Base-by-base conservation (phyloP, 2,797 vertebrate genomes). In the Amblyopsis hoosieri region DNA sequence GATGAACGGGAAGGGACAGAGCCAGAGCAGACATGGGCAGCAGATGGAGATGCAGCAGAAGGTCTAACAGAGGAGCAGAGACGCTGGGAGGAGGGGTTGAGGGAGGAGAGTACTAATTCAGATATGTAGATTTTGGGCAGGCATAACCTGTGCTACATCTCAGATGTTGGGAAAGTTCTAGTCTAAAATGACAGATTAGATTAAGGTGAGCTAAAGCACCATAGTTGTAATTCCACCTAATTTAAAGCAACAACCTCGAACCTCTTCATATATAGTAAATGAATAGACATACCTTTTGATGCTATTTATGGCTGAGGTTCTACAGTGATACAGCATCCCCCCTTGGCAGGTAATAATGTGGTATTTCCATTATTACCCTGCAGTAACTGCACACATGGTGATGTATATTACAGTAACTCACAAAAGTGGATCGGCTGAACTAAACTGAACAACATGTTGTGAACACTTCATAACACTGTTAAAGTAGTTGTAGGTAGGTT, bases 1-100 rank as follows among this genome's bases (percentile, higher is more conserved):
- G 88, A 91, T 98, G 81, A 97, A 97, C 0, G 96, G 95, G 23
- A 96, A 95, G 74, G 91, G 93, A 64, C 94, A 93, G 57, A 79
- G 70, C 71, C 86, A 78, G 74, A 88, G 81, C 54, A 91, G 90
- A 66, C 94, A 94, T 47, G 92, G 90, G 52, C 96, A 98, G 85
- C 95, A 97, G 72, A 98, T 99, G 0, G 97, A 99, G 91, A 97
- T 99, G 93, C 95, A 93, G 71, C 93, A 98, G 82, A 99, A 97
- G 76, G 94, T 98, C 79, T 99, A 95, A 89, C 59, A 51, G 49
- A 66, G 7, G n/a, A 49, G 45, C 45, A 37, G 29, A 46, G 51
- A 13, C 3, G 19, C 11, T 33, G 74, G 56, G 61, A 59, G 49
- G 29, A 33, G 23, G 17, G 57, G 31, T 19, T 19, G 45, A 14